Evolutionary conservation across 2,888 invertebrate species (phyloP).

Genomic region (Sipha maydis): DNA sequence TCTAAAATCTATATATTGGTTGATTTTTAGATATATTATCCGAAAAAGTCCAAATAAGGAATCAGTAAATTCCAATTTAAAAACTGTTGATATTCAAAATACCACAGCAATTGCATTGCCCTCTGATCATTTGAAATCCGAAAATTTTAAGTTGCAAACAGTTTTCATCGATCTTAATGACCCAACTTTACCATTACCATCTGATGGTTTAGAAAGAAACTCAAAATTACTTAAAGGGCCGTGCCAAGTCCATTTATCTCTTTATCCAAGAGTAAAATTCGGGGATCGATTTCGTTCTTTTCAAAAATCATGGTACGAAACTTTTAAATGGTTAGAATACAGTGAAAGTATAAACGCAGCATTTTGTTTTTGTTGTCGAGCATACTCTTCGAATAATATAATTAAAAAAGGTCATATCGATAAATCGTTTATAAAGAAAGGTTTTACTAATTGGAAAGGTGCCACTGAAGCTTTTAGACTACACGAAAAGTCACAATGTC

Average conservation of each 20-base stretch:
- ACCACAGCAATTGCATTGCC: not conserved
- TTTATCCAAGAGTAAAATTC: constrained; percentile 5
- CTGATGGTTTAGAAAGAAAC: not conserved
- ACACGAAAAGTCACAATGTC: not conserved
- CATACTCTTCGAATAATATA: not conserved
- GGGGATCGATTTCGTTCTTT: constrained; percentile 1
- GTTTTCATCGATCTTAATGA: not conserved
- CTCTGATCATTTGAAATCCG: not conserved
- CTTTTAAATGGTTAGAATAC: constrained; percentile 4
- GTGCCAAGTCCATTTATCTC: not conserved
- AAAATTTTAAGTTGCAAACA: not conserved
- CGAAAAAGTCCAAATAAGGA: not conserved
- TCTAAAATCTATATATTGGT: constrained; percentile 1
- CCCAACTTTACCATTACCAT: constrained; percentile 1
- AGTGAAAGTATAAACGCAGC: not conserved
- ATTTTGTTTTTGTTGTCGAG: constrained; percentile 3
- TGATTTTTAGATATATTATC: constrained; percentile 4
- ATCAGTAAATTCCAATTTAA: not conserved
- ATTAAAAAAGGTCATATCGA: constrained; percentile 1
- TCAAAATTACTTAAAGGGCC: not conserved
- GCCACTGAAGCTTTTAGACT: not conserved
- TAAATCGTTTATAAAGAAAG: not conserved
- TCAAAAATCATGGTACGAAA: constrained; percentile 1
- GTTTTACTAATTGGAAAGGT: constrained; percentile 8
- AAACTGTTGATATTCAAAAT: not conserved